Evolutionary conservation across 1,140 invertebrate genomes (phyloP), one percentile per base, ranked within the genome.

Genomic region (Metaphire vulgaris): DNA sequence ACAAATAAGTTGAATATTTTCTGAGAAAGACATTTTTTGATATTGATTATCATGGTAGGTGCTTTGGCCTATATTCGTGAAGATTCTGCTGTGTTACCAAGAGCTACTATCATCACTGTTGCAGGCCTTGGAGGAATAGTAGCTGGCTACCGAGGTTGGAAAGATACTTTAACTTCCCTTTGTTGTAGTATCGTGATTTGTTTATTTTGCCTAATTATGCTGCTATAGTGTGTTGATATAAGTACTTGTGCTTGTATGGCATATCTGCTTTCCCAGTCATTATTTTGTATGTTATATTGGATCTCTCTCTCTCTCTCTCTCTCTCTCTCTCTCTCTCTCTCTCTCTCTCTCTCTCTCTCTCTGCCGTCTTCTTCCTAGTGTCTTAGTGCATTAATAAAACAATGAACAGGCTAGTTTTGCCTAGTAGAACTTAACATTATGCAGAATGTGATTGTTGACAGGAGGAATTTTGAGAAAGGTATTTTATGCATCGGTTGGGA

Each of bases 111-210:
- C 28, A 84, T 86, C 56, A 82, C 83, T 6, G 77, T 82, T 1
- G 81, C 83, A 66, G 85, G 83, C 33, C 76, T 86, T 21, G 81
- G 81, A n/a, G 84, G 84, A 33, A 77, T 84, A 0, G 78, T 85
- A 2, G 77, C 81, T 33, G 83, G 81, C 16, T 81, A 81, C 31
- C 80, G 78, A 79, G 78, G 83, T 81, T 72, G 67, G 2, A 26
- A 2, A 69, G 67, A 65, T 15, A 65, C 56, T 65, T 65, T 15
- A 65, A 65, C 14, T 14, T 65, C 26, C 56, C 26, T 15, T 14
- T 15, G 14, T 15, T 65, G 14, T 65, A 15, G 26, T 65, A 15
- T 65, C 14, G 14, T 26, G 14, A 65, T 65, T 65, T 65, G 26
- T 65, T 65, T 65, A 15, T 14, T 65, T 14, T 26, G 14, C 26